Base-by-base conservation (phyloP, 30 jellyfish, hydroid and myxozoan species). In the Turritopsis dohrnii region DNA sequence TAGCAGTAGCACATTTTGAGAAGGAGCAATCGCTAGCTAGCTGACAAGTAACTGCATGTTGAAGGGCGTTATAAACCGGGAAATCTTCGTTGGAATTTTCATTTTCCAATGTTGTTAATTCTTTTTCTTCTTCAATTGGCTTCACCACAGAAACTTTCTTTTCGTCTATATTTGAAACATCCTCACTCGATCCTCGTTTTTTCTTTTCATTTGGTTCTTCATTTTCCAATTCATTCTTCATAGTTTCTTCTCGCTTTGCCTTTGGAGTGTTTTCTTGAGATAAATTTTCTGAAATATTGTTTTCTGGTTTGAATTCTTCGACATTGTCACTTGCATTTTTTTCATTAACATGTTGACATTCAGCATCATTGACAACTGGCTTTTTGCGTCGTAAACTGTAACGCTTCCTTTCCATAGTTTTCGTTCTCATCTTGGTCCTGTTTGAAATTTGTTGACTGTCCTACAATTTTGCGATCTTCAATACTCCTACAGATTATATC, bases 361-460 rank as follows among this genome's bases (percentile, higher is more conserved):
- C 13, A 3, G 60, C 9, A 3, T 5, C 5, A 3, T 41, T 41
- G 13, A 3, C 60, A 41, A 13, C 60, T 41, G n/a, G n/a, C n/a
- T 41, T 41, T 41, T 41, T 41, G 60, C 60, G 8, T 24, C 83
- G 72, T 24, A 74, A 21, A 0, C 83, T 74, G 83, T 74, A 74
- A 24, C 83, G 54, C n/a, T 74, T 74, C 21, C 65, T 27, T 71
- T 74, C 83, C 83, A 74, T 74, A n/a, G 83, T n/a, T 74, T 74
- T 74, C 9, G 83, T 74, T 24, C 83, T 74, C 83, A 74, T 74
- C n/a, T 24, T 29, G 54, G 13, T 72, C n/a, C n/a, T n/a, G n/a
- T n/a, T n/a, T n/a, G n/a, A n/a, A n/a, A n/a, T n/a, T n/a, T n/a
- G n/a, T n/a, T n/a, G n/a, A n/a, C n/a, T n/a, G n/a, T 41, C 60